A percentile compares a stretch with the other conserved stretches of the same genome.
These are phyloP conservation scores for Anguilla anguilla DNA, from an alignment of 2,797 vertebrate genomes.

Conservation along the genomic window DNA sequence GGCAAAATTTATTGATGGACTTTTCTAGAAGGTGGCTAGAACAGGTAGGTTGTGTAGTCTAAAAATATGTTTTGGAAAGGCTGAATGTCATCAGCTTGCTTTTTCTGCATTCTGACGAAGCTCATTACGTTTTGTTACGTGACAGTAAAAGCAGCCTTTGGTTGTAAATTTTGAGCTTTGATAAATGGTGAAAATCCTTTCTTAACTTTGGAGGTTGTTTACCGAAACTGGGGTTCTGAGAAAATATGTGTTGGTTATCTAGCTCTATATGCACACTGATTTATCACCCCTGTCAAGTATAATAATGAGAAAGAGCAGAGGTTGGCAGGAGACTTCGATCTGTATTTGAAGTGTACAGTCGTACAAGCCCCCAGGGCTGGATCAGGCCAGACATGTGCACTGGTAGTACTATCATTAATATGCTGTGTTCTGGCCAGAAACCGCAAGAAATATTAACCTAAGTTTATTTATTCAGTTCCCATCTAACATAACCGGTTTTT, in stretches of 20 bases:
- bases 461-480: background rate
- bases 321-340: background rate
- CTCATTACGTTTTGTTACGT: too few species aligned
- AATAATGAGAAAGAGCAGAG: background rate
- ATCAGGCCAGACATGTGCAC: background rate
- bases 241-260: background rate
- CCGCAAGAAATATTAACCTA: background rate
- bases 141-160: too few species aligned
- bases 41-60: too few species aligned
- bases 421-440: background rate
- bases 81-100: too few species aligned
- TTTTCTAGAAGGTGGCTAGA: too few species aligned
- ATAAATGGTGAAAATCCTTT: too few species aligned
- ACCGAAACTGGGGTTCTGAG: background rate
- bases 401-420: background rate
- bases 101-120: too few species aligned
- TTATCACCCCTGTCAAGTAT: background rate
- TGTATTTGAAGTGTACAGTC: background rate
- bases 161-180: too few species aligned
- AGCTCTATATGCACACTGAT: background rate
- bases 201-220: too few species aligned
- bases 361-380: background rate
- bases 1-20: too few species aligned
- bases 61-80: too few species aligned
- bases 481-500: background rate